Conservation (phyloP, 2,888 invertebrate species). For the Hypena proboscidalis region DNA sequence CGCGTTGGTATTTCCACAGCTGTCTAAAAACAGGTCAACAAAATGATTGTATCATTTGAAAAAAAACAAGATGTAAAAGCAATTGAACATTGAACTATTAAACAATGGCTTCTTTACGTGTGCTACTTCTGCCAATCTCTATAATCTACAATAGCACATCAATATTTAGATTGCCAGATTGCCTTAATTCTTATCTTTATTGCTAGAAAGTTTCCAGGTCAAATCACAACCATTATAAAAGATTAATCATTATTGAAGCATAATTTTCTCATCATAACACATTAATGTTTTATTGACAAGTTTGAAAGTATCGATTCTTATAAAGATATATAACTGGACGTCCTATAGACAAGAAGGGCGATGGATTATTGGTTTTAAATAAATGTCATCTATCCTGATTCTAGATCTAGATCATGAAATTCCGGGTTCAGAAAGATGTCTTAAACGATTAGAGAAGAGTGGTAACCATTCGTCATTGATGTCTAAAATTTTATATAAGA, state of each 20-base stretch:
- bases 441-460: no score
- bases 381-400: no score
- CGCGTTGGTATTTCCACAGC: no score
- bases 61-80: background rate
- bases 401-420: background rate
- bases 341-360: no score
- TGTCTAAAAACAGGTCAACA: no score
- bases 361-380: no score
- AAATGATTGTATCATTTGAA: background rate
- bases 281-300: background rate
- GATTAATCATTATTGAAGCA: constrained; percentile 17
- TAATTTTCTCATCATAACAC: constrained; percentile 5
- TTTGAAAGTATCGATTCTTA: constrained; percentile 3
- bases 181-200: constrained; percentile 68
- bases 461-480: no score
- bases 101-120: constrained; percentile 38
- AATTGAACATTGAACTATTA: constrained; percentile 12
- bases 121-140: constrained; percentile 70
- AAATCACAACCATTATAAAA: constrained; percentile 27
- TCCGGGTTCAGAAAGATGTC: background rate
- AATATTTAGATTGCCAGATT: constrained; percentile 54
- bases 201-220: constrained; percentile 42
- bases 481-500: no score
- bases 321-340: no score
- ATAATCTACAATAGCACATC: constrained; percentile 57